These are phyloP conservation scores for Platysternon megacephalum DNA, from an alignment of 2,113 vertebrate species.

Conservation along the genomic window DNA sequence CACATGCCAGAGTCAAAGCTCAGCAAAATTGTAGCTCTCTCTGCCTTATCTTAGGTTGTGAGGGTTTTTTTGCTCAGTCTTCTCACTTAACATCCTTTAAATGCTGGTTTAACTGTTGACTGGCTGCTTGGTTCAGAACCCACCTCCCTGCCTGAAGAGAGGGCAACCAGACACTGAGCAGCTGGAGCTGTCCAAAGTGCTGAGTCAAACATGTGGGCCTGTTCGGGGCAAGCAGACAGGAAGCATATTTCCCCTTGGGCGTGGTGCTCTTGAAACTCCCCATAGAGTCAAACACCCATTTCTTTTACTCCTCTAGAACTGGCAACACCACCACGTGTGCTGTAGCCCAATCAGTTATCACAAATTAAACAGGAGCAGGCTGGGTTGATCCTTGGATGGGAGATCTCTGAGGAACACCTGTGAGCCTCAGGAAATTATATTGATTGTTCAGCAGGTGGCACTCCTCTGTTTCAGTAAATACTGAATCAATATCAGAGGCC, in stretches of 20 bases:
- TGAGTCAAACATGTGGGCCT: fast-evolving
- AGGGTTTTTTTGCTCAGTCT: background rate
- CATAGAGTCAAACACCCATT: fast-evolving
- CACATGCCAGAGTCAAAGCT: conserved; percentile 62
- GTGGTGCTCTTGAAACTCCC: fast-evolving
- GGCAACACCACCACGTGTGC: fast-evolving
- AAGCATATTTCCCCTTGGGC: background rate
- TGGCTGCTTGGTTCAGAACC: fast-evolving
- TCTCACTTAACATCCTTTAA: background rate
- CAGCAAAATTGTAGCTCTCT: conserved; percentile 41
- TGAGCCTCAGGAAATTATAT: background rate
- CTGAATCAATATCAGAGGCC: background rate
- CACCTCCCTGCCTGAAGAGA: background rate
- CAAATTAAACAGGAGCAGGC: background rate
- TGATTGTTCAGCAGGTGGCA: background rate
- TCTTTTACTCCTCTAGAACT: background rate
- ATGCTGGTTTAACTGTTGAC: background rate
- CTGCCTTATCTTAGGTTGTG: background rate
- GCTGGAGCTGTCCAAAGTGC: background rate
- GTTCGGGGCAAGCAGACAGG: background rate
- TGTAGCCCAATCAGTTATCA: fast-evolving
- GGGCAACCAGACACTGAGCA: fast-evolving
- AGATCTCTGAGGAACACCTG: background rate
- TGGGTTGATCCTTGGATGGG: no score
- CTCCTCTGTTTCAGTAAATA: background rate